Conservation (phyloP, 1,140 invertebrate species). For the Atta colombica region DNA sequence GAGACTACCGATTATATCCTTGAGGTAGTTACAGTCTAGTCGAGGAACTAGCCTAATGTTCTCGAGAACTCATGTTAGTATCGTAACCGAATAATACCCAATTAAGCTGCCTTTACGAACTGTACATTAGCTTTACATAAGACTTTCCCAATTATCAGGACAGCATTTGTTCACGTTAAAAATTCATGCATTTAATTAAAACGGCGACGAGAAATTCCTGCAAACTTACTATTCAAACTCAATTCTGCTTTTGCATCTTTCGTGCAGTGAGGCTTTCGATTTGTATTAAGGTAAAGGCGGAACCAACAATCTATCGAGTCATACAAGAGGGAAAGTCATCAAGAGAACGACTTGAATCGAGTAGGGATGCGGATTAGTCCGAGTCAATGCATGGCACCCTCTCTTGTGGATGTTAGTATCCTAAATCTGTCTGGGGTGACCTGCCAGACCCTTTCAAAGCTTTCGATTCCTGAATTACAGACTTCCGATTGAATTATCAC, state of each 20-base stretch:
- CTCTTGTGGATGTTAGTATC: constrained; percentile 18
- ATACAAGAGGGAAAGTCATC: constrained; percentile 64
- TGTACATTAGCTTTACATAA: neutral
- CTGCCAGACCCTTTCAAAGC: constrained; percentile 61
- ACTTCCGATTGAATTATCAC: constrained; percentile 81
- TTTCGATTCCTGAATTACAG: constrained; percentile 77
- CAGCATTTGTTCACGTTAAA: neutral
- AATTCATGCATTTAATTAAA: neutral
- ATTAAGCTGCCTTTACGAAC: constrained; percentile 32
- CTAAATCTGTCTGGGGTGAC: constrained; percentile 42
- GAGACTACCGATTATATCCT: constrained; percentile 62
- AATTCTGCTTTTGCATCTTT: neutral
- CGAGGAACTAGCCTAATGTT: constrained; percentile 45
- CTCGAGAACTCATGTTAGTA: constrained; percentile 43
- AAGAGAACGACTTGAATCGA: constrained; percentile 18
- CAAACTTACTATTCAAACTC: constrained; percentile 10
- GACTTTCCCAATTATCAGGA: neutral
- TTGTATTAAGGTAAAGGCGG: constrained; percentile 35
- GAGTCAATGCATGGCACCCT: constrained; percentile 73
- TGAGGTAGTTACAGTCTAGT: constrained; percentile 58
- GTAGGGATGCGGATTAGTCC: constrained; percentile 76
- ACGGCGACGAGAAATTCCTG: neutral
- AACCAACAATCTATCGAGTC: constrained; percentile 37
- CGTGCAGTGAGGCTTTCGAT: neutral
- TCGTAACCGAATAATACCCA: constrained; percentile 58